These are phyloP conservation scores for Sinhomidia bicolor DNA, from an alignment of 2,888 invertebrate species.

Conservation along the genomic window DNA sequence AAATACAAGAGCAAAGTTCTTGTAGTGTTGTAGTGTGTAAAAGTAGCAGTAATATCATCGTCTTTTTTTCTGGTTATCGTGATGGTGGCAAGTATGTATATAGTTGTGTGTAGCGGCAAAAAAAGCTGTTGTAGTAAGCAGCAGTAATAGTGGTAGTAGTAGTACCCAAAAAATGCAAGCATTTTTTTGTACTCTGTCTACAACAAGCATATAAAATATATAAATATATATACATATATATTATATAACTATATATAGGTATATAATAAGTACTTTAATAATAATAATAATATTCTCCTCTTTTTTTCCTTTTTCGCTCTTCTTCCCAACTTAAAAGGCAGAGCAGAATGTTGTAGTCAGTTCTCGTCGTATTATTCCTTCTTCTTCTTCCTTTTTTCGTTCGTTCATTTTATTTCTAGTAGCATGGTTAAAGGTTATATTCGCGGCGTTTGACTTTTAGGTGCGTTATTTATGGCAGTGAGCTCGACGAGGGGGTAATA, in stretches of 20 bases:
- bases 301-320: no score
- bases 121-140: not conserved
- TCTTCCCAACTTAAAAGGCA: constrained; percentile 58
- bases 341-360: constrained; percentile 67
- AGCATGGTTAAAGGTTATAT: constrained; percentile 79
- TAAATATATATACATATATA: not conserved
- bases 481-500: constrained; percentile 80
- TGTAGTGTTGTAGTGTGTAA: constrained; percentile 7
- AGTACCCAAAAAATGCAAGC: constrained; percentile 65
- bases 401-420: constrained; percentile 67
- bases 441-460: constrained; percentile 80
- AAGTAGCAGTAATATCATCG: constrained; percentile 1
- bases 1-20: constrained; percentile 22
- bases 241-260: no score
- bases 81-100: not conserved
- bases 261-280: no score
- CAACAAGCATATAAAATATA: no score
- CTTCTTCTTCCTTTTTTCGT: constrained; percentile 53
- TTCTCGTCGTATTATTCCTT: constrained; percentile 66
- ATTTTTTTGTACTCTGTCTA: constrained; percentile 29
- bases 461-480: constrained; percentile 80
- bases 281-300: constrained; percentile 1
- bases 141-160: not conserved
- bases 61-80: constrained; percentile 10
- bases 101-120: not conserved